Base-by-base conservation (phyloP, 1,140 invertebrate genomes). In the Bombus difficillimus region DNA sequence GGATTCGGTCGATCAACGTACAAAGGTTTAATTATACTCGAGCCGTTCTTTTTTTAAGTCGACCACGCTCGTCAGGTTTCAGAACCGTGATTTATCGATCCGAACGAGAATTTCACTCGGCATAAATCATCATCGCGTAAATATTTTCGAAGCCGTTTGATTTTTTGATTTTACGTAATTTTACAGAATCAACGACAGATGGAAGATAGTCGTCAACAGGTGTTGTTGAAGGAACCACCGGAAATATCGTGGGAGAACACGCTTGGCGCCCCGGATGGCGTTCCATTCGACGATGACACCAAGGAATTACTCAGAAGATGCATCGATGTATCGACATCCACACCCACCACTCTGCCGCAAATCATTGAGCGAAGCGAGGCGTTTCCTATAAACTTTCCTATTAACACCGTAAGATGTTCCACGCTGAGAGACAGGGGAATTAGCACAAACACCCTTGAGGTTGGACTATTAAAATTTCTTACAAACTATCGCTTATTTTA, bases 311-410 rank as follows among this genome's bases (percentile, higher is more conserved):
- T 94, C 0, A 93, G 86, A 34, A 87, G 84, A 13, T 94, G 93
- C 66, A 76, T 93, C 41, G 86, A 93, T 22, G 82, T 90, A 15
- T 90, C 91, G 12, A 75, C 91, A 39, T 91, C 93, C 12, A 79
- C 87, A 4, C 93, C 91, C 15, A 90, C 91, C 5, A 94, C 88
- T 37, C 69, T 95, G 37, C 18, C 90, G n/a, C 92, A 94, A n/a
- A 80, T 95, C 68, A 92, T 95, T 4, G 92, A 93, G 47, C 92
- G 93, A n/a, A 95, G 95, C 87, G 92, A 94, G n/a, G 85, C 88
- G 15, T 95, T 95, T 85, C 94, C 95, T 8, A 86, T 94, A 9
- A 81, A 91, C n/a, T 95, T 96, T 81, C 95, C 95, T 28, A 91
- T 95, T 47, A 92, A 92, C 62, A 90, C 92, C 1, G 80, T 93